phyloP scores from a whole-genome alignment of 1,140 invertebrate species.

The Drosophila kanapiae region DNA sequence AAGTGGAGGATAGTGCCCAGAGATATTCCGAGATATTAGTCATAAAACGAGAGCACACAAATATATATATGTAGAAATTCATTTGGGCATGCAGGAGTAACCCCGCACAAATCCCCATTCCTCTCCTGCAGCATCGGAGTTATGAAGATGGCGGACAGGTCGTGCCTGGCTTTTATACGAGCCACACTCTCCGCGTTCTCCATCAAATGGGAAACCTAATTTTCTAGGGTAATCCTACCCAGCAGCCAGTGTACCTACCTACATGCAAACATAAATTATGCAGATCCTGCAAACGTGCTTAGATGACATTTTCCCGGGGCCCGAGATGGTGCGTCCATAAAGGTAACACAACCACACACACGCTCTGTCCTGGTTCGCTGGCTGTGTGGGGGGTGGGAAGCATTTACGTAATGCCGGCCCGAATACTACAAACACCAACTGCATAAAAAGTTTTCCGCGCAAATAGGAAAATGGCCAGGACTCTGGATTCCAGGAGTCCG shows the following conservation, averaged over 20 bases:
- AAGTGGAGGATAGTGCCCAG: constrained; percentile 62
- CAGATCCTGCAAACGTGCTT: constrained; percentile 84
- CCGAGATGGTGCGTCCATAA: constrained; percentile 66
- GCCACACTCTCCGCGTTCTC: constrained; percentile 65
- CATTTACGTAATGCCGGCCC: constrained; percentile 55
- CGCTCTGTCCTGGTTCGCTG: not conserved
- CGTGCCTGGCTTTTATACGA: constrained; percentile 77
- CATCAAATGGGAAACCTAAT: constrained; percentile 81
- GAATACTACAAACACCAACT: constrained; percentile 54
- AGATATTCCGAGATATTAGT: constrained; percentile 83
- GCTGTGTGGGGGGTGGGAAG: not conserved
- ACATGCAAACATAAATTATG: constrained; percentile 83
- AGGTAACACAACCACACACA: constrained; percentile 54
- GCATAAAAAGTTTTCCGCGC: constrained; percentile 76
- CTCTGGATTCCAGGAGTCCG: constrained; percentile 21
- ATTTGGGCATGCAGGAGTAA: constrained; percentile 68
- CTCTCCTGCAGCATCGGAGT: constrained; percentile 35
- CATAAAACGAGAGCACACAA: constrained; percentile 77
- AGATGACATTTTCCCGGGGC: constrained; percentile 73
- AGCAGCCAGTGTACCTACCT: constrained; percentile 41
- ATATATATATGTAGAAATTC: constrained; percentile 68
- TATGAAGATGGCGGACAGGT: constrained; percentile 79
- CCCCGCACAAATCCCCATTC: constrained; percentile 6
- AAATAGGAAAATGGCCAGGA: constrained; percentile 64
- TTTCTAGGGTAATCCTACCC: constrained; percentile 82